Evolutionary conservation across 2,797 vertebrate species (phyloP).

Genomic region (Fistularia commersonii): DNA sequence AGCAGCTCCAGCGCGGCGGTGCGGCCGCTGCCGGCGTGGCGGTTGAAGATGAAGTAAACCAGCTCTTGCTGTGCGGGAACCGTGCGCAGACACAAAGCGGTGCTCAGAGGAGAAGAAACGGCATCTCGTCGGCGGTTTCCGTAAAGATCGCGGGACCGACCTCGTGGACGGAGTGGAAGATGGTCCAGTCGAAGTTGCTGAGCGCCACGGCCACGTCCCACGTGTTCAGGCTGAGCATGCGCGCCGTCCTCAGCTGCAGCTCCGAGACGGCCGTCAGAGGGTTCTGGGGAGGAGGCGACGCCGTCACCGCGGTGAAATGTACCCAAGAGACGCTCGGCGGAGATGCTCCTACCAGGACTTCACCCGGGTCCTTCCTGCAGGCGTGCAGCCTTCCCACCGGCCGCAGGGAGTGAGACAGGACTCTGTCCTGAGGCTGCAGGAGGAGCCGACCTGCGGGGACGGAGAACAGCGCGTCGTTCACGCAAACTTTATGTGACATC

Average conservation of each 20-base stretch:
- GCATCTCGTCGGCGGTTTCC: neutral
- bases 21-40: conserved; percentile 79
- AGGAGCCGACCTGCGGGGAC: conserved; percentile 82
- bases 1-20: conserved; percentile 86
- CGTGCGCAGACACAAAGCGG: neutral
- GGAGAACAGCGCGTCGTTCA: conserved; percentile 13
- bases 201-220: conserved; percentile 94
- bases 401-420: conserved; percentile 81
- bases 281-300: conserved; percentile 69
- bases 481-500: too few relatives aligned
- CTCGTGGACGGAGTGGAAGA: conserved; percentile 92
- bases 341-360: conserved; percentile 81
- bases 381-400: conserved; percentile 86
- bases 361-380: conserved; percentile 85
- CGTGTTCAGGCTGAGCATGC: conserved; percentile 91
- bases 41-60: conserved; percentile 93
- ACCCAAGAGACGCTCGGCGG: neutral
- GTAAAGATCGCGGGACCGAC: conserved; percentile 52
- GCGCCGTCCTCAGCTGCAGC: conserved; percentile 82
- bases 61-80: conserved; percentile 87
- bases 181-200: conserved; percentile 90
- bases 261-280: conserved; percentile 86
- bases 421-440: conserved; percentile 85
- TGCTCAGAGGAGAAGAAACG: neutral
- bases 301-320: neutral